Evolutionary conservation across 2,888 invertebrate genomes (phyloP), one percentile per base, ranked within the genome.

Genomic region (Caenorhabditis sp.): DNA sequence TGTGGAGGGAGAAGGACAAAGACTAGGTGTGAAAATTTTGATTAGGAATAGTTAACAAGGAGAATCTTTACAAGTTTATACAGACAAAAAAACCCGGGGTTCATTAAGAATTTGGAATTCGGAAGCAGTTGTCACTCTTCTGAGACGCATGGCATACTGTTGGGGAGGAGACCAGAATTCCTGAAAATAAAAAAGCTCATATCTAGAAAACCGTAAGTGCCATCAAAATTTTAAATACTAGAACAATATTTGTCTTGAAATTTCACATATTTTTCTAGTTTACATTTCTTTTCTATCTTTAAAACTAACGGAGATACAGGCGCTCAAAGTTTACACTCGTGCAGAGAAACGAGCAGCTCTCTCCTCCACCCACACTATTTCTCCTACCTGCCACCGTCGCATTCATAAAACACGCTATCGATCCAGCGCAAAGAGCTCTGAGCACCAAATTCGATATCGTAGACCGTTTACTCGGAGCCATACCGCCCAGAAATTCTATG

Each of bases 361-460:
- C n/a, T n/a, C n/a, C n/a, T n/a, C n/a, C n/a, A n/a, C n/a, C n/a
- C n/a, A 7, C 47, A n/a, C 47, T 59, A 5, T 14, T 12, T 59
- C 38, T 24, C 56, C 47, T 12, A 88, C 93, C 93, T 80, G 93
- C 93, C 4, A 93, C 85, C 61, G 92, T 93, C 0, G 93, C 93
- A 8, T 93, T 93, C 88, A 93, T 91, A 80, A 93, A 92, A 86
- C 93, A 93, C 16, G 92, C 91, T 26, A 93, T 89, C 7, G 92
- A 89, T 10, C 93, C 93, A 12, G 93, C 93, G 41, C 93, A 84
- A 26, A 93, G 87, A 6, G 93, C 92, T 38, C 93, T 83, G 22
- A 93, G 64, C 10, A 92, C 92, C 4, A 93, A 80, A 72, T 90
- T 86, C 4, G 93, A 91, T n/a, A 93, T 80, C 22, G 92, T 91